phyloP scores from a whole-genome alignment of 2,888 invertebrate species.

The Lasioglossum vierecki region DNA sequence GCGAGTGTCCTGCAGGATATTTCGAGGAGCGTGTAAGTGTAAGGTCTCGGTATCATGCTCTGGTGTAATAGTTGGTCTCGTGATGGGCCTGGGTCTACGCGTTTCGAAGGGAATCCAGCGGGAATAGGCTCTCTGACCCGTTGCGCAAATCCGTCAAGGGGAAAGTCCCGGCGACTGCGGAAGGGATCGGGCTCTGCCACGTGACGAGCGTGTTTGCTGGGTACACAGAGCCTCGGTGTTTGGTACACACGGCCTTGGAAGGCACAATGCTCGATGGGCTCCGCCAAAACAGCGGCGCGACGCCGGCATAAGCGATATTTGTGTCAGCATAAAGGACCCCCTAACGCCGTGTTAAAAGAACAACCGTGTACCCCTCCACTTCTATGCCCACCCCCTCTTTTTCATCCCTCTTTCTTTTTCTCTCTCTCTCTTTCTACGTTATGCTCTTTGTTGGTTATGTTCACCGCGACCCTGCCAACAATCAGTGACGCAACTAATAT shows the following conservation, averaged over 20 bases:
- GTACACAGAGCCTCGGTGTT: constrained; percentile 81
- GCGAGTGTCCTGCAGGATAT: constrained; percentile 55
- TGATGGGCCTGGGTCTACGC: constrained; percentile 42
- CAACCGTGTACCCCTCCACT: constrained; percentile 72
- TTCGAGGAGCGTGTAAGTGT: constrained; percentile 51
- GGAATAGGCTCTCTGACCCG: constrained; percentile 56
- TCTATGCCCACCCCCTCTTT: not conserved
- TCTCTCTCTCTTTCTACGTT: not conserved
- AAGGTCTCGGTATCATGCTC: constrained; percentile 41
- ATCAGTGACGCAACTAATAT: not conserved
- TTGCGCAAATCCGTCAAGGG: constrained; percentile 76
- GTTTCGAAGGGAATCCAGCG: constrained; percentile 41
- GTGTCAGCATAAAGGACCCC: constrained; percentile 83
- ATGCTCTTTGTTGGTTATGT: not conserved
- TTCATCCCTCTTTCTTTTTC: not conserved
- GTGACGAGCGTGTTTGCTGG: constrained; percentile 82
- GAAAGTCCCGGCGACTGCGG: constrained; percentile 56
- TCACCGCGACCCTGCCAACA: not conserved
- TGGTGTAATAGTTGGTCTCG: constrained; percentile 35
- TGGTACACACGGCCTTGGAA: constrained; percentile 78
- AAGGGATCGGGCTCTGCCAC: constrained; percentile 75
- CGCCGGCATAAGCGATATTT: constrained; percentile 83
- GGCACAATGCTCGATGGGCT: constrained; percentile 83
- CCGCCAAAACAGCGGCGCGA: constrained; percentile 82
- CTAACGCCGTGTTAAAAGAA: constrained; percentile 80